Base-by-base conservation (phyloP, 2,113 vertebrate genomes). In the Tapirus terrestris region DNA sequence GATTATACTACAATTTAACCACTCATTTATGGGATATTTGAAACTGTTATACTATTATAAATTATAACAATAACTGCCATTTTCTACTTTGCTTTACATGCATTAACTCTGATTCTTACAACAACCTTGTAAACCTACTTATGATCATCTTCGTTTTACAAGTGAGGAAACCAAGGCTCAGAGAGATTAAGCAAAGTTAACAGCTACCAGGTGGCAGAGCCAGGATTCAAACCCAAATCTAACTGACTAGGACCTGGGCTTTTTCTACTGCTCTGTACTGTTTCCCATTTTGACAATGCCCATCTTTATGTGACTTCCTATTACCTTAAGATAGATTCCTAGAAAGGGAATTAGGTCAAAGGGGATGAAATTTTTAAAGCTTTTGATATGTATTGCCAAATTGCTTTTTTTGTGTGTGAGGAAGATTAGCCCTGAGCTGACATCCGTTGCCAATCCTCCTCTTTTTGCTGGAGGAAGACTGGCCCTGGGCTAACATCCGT, bases 161-260 rank as follows among this genome's bases (percentile, higher is more conserved):
- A 85, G 45, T 10, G 36, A 94, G 48, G 67, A 96, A 67, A 56
- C 45, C 0, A 0, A 81, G 75, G 60, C 91, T 94, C 93, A 56
- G 94, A 61, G 80, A 93, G 61, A 33, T 86, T 51, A 79, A 96
- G 61, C 48, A 84, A 39, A 73, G 76, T 85, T 67, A n/a, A 25
- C 27, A 91, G 93, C 73, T 86, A 6, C 95, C 48, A 58, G 97
- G 73, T 79, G 75, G 75, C 88, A 48, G 73, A 86, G 73, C 87
- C 67, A 70, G 87, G 87, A 70, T 10, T 87, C 43, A 91, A 6
- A 60, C 45, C 81, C 45, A 33, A 10, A 36, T 75, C 73, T 60
- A 63, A 58, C 58, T 83, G 75, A 56, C 86, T 20, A 6, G 72
- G 91, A 45, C 83, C 93, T 61, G 33, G 63, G n/a, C 56, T 63